A percentile compares a stretch with the other conserved stretches of the same genome.
Conservation (phyloP, 2,888 invertebrate genomes). For the Dicyrtoma fusca region DNA sequence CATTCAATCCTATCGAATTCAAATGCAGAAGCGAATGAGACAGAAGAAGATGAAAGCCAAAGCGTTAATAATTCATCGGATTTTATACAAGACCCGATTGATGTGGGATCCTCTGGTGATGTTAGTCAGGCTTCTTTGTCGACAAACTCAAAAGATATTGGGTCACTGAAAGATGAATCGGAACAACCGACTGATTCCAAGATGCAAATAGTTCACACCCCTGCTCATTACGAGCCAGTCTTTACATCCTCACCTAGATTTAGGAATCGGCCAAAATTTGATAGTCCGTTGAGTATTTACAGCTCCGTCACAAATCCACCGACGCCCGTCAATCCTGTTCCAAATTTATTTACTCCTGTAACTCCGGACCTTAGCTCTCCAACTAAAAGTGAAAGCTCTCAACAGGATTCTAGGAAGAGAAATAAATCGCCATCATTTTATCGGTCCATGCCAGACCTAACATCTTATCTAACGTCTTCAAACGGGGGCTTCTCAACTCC, state of each 20-base stretch:
- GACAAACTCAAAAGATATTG: conserved; percentile 35
- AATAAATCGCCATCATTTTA: conserved; percentile 49
- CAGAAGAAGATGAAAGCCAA: not conserved
- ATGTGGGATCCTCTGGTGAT: conserved; percentile 35
- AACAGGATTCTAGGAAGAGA: not conserved
- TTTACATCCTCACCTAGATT: conserved; percentile 50
- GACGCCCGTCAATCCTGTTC: conserved; percentile 46
- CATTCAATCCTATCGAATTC: conserved; percentile 9
- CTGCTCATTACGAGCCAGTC: conserved; percentile 47
- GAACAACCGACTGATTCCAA: not conserved
- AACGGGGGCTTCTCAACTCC: conserved; percentile 35
- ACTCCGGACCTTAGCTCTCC: conserved; percentile 30
- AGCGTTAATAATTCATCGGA: not conserved
- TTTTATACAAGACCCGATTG: not conserved
- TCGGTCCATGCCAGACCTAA: conserved; percentile 53
- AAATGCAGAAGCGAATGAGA: not conserved
- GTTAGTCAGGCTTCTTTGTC: conserved; percentile 46
- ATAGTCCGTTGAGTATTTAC: conserved; percentile 46
- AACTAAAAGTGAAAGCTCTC: not conserved
- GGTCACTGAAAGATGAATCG: not conserved
- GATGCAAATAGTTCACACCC: not conserved
- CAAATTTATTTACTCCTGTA: conserved; percentile 31
- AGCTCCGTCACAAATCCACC: conserved; percentile 53
- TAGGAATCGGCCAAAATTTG: conserved; percentile 48
- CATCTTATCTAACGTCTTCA: conserved; percentile 29